These are phyloP conservation scores for Diachasmimorpha longicaudata DNA, from an alignment of 1,140 invertebrate genomes.

Conservation along the genomic window DNA sequence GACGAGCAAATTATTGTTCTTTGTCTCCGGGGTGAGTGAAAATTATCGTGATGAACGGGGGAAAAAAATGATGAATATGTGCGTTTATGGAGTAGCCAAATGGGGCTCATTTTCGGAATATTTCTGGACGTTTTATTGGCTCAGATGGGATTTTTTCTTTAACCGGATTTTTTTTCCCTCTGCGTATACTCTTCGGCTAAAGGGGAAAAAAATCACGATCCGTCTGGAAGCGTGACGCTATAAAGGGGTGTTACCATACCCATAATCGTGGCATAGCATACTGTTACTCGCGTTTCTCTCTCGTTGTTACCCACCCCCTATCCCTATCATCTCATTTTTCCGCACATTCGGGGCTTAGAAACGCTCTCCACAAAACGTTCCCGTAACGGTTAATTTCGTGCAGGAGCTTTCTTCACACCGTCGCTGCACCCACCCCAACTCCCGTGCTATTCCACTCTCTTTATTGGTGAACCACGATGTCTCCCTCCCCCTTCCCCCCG, in stretches of 20 bases:
- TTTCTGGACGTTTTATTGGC: no score
- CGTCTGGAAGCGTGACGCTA: not conserved
- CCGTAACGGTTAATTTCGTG: slow-evolving; percentile 15
- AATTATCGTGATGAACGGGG: no score
- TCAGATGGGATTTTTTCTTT: no score
- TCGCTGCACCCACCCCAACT: not conserved
- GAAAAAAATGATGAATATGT: no score
- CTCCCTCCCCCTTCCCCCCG: not conserved
- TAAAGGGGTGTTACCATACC: slow-evolving; percentile 7
- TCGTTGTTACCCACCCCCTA: not conserved
- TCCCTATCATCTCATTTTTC: not conserved
- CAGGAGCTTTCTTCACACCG: not conserved
- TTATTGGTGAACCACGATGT: not conserved
- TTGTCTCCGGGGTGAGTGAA: no score
- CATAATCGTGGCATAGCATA: slow-evolving; percentile 14
- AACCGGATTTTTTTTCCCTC: not conserved
- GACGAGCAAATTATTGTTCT: not conserved
- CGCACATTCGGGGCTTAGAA: slow-evolving; percentile 11
- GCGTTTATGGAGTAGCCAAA: no score
- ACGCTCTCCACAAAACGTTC: slow-evolving; percentile 4
- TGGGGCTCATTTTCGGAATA: not conserved
- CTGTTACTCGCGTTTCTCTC: not conserved
- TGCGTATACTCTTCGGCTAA: not conserved
- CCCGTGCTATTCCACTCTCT: not conserved
- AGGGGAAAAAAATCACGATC: slow-evolving; percentile 7